phyloP scores from a whole-genome alignment of 2,797 vertebrate genomes.

The Carcharodon carcharias region DNA sequence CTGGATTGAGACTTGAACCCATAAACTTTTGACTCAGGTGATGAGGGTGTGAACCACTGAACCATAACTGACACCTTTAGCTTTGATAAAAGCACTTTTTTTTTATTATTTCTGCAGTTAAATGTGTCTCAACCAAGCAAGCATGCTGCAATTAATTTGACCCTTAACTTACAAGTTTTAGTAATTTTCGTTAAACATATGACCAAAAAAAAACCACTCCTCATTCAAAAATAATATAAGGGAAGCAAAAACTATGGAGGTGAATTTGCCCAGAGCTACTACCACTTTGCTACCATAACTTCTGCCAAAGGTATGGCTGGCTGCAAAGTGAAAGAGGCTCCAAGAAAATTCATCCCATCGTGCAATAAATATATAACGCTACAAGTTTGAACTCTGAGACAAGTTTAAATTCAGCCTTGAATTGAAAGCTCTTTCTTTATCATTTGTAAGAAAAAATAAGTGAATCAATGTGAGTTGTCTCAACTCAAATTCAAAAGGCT shows the following conservation, averaged over 20 bases:
- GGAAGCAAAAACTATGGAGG: not conserved
- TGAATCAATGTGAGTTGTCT: not conserved
- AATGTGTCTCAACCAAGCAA: not conserved
- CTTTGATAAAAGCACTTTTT: not conserved
- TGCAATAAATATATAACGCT: not conserved
- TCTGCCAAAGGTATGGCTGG: not conserved
- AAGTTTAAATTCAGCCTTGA: not conserved
- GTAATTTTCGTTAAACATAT: not conserved
- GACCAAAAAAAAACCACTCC: not conserved
- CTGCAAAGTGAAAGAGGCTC: not conserved
- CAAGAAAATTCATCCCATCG: not conserved
- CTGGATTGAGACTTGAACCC: not conserved
- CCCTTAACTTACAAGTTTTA: not conserved
- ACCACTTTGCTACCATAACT: not conserved
- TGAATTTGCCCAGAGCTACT: not conserved
- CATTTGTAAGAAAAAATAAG: not conserved
- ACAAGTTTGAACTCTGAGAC: not conserved
- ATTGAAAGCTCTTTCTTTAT: not conserved
- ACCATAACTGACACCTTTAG: not conserved
- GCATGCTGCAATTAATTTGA: not conserved
- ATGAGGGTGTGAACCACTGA: not conserved
- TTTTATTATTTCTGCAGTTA: not conserved
- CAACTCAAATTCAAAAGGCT: not conserved
- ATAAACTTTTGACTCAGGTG: not conserved
- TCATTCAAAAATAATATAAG: not conserved